Percentiles rank a stretch among this genome's conserved stretches.
Evolutionary conservation across 2,113 vertebrate genomes (phyloP).

Genomic region (Caloenas nicobarica): DNA sequence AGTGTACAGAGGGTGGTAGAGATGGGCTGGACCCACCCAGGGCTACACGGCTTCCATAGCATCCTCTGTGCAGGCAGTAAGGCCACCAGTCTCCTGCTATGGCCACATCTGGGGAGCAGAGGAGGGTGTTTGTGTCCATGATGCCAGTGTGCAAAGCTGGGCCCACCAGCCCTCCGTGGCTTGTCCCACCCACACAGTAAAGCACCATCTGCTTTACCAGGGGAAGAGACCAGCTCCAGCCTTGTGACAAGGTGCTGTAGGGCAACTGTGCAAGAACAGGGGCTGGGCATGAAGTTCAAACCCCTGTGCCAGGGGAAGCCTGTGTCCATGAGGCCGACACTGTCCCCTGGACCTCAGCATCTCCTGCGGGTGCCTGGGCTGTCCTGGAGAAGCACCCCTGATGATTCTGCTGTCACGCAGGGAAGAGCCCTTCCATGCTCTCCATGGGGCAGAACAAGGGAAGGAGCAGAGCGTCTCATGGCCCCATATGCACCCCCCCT

Average conservation of each 20-base stretch:
- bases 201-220: rapidly evolving
- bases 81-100: not conserved
- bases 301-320: not conserved
- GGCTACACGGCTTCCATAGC: not conserved
- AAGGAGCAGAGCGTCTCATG: not conserved
- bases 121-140: not conserved
- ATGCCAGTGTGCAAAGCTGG: not conserved
- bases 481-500: not conserved
- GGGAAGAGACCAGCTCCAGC: not conserved
- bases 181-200: not conserved
- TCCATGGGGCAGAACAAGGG: not conserved
- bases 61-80: not conserved
- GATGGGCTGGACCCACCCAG: not conserved
- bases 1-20: not conserved
- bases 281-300: not conserved
- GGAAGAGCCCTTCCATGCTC: not conserved
- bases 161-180: not conserved
- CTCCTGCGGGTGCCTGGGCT: not conserved
- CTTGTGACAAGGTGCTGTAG: not conserved
- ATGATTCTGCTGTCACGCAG: rapidly evolving
- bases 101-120: not conserved
- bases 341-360: not conserved
- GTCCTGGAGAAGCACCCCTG: not conserved
- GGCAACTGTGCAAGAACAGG: not conserved
- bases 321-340: not conserved